Evolutionary conservation across 2,888 invertebrate species (phyloP).

Genomic region (Synanthedon myopaeformis): DNA sequence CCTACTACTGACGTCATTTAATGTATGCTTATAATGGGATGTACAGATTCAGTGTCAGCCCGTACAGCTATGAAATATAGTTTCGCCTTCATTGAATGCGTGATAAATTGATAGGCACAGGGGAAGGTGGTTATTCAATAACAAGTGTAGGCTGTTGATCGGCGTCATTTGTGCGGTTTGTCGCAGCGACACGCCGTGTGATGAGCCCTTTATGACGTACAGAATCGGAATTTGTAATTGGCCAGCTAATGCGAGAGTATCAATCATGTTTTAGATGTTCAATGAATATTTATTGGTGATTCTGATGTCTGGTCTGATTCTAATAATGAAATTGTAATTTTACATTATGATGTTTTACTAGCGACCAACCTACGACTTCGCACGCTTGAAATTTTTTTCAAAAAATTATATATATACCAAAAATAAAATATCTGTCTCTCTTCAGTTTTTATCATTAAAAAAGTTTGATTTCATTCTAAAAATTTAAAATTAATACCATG

Average conservation of each 20-base stretch:
- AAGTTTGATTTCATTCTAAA: too few species aligned
- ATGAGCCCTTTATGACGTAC: conserved; percentile 14
- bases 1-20: conserved; percentile 3
- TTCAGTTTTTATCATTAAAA: too few species aligned
- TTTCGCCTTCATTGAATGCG: conserved; percentile 66
- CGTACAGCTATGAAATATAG: conserved; percentile 61
- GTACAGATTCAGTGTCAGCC: conserved; percentile 46
- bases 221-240: conserved; percentile 30
- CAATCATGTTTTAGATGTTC: conserved; percentile 11
- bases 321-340: too few species aligned
- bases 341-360: too few species aligned
- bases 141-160: conserved; percentile 54
- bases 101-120: conserved; percentile 63
- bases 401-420: too few species aligned
- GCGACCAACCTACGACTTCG: too few species aligned
- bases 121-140: conserved; percentile 64
- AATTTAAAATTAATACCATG: too few species aligned
- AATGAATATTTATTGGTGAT: too few species aligned
- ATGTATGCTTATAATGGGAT: conserved; percentile 24
- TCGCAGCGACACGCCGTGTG: conserved; percentile 9
- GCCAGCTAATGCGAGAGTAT: conserved; percentile 17
- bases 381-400: too few species aligned
- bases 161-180: conserved; percentile 30
- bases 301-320: too few species aligned
- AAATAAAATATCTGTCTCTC: too few species aligned